Percentiles rank a stretch among this genome's conserved stretches.
phyloP scores from a whole-genome alignment of 2,797 vertebrate genomes.

The Eospalax fontanierii region DNA sequence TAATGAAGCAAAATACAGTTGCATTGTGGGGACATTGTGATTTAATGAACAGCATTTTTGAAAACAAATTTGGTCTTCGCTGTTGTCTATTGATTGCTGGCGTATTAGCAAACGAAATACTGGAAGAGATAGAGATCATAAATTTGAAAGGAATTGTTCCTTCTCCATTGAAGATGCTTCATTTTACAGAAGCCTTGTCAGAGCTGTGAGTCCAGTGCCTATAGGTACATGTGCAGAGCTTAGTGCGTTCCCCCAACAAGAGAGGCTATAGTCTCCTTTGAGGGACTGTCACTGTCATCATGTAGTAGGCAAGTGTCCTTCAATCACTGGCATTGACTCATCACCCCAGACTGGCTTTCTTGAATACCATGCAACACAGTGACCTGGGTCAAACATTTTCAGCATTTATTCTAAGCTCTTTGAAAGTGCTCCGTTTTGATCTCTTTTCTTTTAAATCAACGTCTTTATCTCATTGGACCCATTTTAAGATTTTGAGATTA shows the following conservation, averaged over 20 bases:
- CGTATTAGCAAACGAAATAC: constrained; percentile 86
- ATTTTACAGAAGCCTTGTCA: background rate
- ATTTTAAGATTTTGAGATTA: constrained; percentile 75
- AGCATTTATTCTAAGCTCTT: constrained; percentile 12
- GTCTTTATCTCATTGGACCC: constrained; percentile 59
- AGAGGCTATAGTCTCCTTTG: background rate
- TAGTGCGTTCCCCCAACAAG: background rate
- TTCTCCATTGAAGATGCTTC: constrained; percentile 71
- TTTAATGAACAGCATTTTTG: constrained; percentile 85
- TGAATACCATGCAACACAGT: background rate
- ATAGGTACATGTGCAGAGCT: background rate
- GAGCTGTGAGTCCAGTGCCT: background rate
- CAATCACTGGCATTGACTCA: background rate
- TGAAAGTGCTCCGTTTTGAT: constrained; percentile 32
- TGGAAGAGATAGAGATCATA: constrained; percentile 77
- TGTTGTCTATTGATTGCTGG: constrained; percentile 78
- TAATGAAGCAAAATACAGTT: constrained; percentile 86
- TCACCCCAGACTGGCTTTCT: background rate
- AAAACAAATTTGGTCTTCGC: constrained; percentile 86
- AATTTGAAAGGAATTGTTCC: constrained; percentile 74
- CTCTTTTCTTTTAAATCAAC: constrained; percentile 67
- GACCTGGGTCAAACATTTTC: constrained; percentile 45
- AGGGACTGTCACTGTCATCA: background rate
- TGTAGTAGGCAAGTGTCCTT: background rate
- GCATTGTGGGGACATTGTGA: constrained; percentile 71